These are phyloP conservation scores for Telmatochromis sp. DNA, from an alignment of 2,113 vertebrate genomes.

Conservation along the genomic window DNA sequence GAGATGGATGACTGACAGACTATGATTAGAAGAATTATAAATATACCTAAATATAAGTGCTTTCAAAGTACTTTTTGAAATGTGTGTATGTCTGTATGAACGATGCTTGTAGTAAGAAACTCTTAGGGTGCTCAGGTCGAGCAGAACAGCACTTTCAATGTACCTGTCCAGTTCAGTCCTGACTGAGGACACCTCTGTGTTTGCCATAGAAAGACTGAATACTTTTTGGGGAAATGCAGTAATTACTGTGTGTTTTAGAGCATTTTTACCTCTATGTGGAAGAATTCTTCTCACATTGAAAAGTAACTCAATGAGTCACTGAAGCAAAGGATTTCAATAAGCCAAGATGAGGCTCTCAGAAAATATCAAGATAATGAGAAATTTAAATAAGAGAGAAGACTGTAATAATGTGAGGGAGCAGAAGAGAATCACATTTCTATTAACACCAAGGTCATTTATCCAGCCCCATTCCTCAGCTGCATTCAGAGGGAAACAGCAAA, in stretches of 20 bases:
- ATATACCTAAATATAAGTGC: neutral
- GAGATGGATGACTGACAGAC: neutral
- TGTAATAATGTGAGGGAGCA: neutral
- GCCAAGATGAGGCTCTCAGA: neutral
- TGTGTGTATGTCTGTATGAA: neutral
- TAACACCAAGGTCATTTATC: conserved; percentile 47
- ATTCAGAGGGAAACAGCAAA: conserved; percentile 33
- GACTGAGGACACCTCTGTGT: neutral
- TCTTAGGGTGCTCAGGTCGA: neutral
- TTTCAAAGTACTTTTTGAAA: neutral
- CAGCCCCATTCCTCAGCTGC: neutral
- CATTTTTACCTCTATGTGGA: neutral
- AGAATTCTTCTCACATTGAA: neutral
- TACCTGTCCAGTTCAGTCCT: neutral
- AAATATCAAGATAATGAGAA: conserved; percentile 47
- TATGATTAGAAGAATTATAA: neutral
- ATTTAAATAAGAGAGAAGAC: conserved; percentile 25
- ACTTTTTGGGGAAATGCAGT: neutral
- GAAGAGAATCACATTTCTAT: conserved; percentile 16
- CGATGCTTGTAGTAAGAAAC: neutral
- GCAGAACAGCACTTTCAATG: neutral
- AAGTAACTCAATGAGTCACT: neutral
- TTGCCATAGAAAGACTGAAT: neutral
- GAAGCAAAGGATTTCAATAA: conserved; percentile 32
- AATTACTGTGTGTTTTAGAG: neutral